These are phyloP conservation scores for Drosophila nigrodunni DNA, from an alignment of 1,140 invertebrate genomes.

Conservation along the genomic window DNA sequence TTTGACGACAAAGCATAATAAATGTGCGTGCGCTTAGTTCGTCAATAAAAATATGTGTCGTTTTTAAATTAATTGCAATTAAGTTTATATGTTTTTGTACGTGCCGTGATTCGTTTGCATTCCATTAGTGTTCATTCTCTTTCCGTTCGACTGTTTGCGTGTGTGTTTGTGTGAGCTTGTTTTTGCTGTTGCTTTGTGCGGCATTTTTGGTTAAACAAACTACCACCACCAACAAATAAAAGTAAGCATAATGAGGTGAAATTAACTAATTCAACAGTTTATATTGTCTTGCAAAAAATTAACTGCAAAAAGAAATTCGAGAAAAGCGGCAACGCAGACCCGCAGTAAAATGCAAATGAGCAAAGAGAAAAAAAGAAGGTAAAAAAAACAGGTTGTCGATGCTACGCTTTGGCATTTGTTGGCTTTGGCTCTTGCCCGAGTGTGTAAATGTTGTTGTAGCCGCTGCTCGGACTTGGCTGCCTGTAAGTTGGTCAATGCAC, in stretches of 20 bases:
- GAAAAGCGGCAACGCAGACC: slow-evolving; percentile 30
- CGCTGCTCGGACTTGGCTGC: slow-evolving; percentile 19
- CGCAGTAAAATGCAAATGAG: slow-evolving; percentile 53
- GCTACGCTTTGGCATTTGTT: slow-evolving; percentile 54
- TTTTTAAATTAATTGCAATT: slow-evolving; percentile 38
- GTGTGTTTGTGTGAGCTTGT: slow-evolving; percentile 25
- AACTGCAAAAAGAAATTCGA: slow-evolving; percentile 40
- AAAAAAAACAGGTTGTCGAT: slow-evolving; percentile 52
- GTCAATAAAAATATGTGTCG: slow-evolving; percentile 37
- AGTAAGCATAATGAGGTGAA: slow-evolving; percentile 52
- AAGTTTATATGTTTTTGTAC: slow-evolving; percentile 23
- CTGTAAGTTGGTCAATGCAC: slow-evolving; percentile 48
- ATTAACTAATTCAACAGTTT: slow-evolving; percentile 36
- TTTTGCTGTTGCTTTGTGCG: slow-evolving; percentile 47
- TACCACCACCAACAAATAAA: slow-evolving; percentile 36
- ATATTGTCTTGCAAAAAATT: slow-evolving; percentile 45
- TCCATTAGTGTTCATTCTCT: slow-evolving; percentile 38
- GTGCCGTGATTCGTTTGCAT: slow-evolving; percentile 38
- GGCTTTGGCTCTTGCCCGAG: slow-evolving; percentile 23
- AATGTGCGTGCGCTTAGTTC: slow-evolving; percentile 31
- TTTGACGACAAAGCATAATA: slow-evolving; percentile 32
- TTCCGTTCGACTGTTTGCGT: slow-evolving; percentile 3
- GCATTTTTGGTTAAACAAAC: slow-evolving; percentile 58
- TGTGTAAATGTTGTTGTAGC: slow-evolving; percentile 26
- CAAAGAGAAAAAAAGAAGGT: slow-evolving; percentile 24